These are phyloP conservation scores for Dreissena rostriformis DNA, from an alignment of 1,140 invertebrate genomes.

Conservation along the genomic window DNA sequence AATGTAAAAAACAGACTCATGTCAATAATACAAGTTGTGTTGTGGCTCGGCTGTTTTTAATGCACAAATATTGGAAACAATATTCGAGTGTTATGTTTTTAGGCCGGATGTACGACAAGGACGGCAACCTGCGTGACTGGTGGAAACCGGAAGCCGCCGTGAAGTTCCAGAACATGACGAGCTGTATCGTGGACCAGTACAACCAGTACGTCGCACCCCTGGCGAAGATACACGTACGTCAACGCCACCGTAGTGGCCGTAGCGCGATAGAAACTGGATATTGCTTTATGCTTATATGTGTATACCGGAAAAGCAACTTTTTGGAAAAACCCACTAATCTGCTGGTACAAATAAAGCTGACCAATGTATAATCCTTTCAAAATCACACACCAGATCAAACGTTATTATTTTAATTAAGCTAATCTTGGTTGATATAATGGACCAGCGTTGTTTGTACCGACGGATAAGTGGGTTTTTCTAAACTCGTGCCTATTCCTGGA, in stretches of 20 bases:
- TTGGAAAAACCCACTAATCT: not conserved
- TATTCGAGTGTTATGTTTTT: slow-evolving; percentile 30
- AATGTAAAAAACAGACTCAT: not conserved
- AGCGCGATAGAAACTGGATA: not conserved
- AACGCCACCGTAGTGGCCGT: not conserved
- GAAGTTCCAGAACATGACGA: slow-evolving; percentile 93
- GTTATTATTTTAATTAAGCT: no score
- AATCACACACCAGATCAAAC: not conserved
- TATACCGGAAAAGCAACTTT: not conserved
- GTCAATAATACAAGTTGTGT: not conserved
- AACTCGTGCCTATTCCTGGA: no score
- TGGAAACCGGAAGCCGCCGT: slow-evolving; percentile 96
- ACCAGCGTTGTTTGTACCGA: no score
- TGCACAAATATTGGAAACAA: no score
- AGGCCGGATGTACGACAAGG: slow-evolving; percentile 97
- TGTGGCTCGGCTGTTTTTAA: not conserved
- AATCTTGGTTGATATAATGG: no score
- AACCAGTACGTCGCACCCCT: slow-evolving; percentile 83
- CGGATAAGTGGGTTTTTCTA: no score
- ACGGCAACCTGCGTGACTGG: slow-evolving; percentile 98
- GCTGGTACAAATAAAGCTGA: not conserved
- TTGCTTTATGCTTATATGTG: not conserved
- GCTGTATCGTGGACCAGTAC: slow-evolving; percentile 98
- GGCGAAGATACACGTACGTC: slow-evolving; percentile 20
- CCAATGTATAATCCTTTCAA: not conserved